phyloP scores from a whole-genome alignment of 92 coral and sea anemone genomes.

The Epizoanthus scotinus region DNA sequence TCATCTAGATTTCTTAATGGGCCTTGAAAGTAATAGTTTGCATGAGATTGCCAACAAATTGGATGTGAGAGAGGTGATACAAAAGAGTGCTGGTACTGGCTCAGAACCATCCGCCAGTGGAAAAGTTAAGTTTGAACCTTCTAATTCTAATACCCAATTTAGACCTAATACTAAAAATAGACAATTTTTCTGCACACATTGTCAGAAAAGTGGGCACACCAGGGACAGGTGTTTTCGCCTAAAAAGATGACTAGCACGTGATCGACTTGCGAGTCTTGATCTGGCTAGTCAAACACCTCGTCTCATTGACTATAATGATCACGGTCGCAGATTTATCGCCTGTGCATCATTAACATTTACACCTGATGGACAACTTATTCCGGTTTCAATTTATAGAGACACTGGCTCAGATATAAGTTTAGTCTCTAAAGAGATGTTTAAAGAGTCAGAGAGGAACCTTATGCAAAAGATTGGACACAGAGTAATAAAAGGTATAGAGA shows the following conservation, averaged over 20 bases:
- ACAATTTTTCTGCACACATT: slow-evolving; percentile 20
- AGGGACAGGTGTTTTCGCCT: slow-evolving; percentile 24
- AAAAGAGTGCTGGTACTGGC: slow-evolving; percentile 23
- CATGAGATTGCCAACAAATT: slow-evolving; percentile 21
- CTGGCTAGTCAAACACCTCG: slow-evolving; percentile 24
- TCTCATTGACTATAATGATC: slow-evolving; percentile 20
- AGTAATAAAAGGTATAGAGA: slow-evolving; percentile 20
- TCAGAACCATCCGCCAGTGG: slow-evolving; percentile 24
- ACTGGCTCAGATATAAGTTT: slow-evolving; percentile 21
- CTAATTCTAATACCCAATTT: slow-evolving; percentile 18
- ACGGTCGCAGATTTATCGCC: slow-evolving; percentile 24
- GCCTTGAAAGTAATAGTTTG: slow-evolving; percentile 21
- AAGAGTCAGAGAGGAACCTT: slow-evolving; percentile 22
- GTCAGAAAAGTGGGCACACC: slow-evolving; percentile 24
- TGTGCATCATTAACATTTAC: slow-evolving; percentile 20
- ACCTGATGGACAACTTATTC: slow-evolving; percentile 22
- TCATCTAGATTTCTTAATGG: slow-evolving; percentile 20
- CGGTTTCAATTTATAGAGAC: slow-evolving; percentile 21
- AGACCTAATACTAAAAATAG: slow-evolving; percentile 20
- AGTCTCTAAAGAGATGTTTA: slow-evolving; percentile 20
- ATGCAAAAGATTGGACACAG: slow-evolving; percentile 19
- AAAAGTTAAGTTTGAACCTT: slow-evolving; percentile 20
- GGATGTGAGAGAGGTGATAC: slow-evolving; percentile 23
- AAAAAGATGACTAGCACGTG: slow-evolving; percentile 22
- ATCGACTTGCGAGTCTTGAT: slow-evolving; percentile 22